A percentile compares a stretch with the other conserved stretches of the same genome.
Evolutionary conservation across 2,797 vertebrate species (phyloP).

Genomic region (Zalophus californianus): DNA sequence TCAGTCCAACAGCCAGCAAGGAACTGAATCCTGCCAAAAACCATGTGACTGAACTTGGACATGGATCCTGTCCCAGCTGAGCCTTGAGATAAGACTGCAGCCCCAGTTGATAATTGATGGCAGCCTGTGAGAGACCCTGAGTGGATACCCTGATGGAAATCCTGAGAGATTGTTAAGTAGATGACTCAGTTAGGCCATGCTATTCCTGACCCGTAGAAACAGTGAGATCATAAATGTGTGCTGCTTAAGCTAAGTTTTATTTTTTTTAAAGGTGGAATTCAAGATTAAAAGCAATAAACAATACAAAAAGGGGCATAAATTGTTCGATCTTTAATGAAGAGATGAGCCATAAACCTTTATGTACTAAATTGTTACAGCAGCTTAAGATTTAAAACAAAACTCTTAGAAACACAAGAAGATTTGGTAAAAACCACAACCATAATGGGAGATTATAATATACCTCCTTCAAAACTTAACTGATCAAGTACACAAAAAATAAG

Average conservation of each 20-base stretch:
- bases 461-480: neutral
- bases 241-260: neutral
- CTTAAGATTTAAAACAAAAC: slow-evolving; percentile 42
- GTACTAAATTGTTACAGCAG: neutral
- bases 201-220: neutral
- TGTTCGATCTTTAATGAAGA: neutral
- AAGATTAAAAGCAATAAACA: slow-evolving; percentile 20
- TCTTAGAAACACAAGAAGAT: neutral
- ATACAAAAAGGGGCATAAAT: neutral
- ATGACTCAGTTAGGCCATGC: neutral
- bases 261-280: neutral
- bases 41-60: neutral
- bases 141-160: neutral
- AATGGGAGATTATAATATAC: slow-evolving; percentile 7
- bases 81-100: neutral
- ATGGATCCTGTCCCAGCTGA: neutral
- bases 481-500: slow-evolving; percentile 13
- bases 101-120: neutral
- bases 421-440: neutral
- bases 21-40: neutral
- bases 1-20: neutral
- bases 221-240: neutral
- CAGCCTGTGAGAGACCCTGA: neutral
- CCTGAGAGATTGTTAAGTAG: neutral
- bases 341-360: slow-evolving; percentile 6